phyloP scores from a whole-genome alignment of 1,140 invertebrate genomes.

The Neodiprion fabricii region DNA sequence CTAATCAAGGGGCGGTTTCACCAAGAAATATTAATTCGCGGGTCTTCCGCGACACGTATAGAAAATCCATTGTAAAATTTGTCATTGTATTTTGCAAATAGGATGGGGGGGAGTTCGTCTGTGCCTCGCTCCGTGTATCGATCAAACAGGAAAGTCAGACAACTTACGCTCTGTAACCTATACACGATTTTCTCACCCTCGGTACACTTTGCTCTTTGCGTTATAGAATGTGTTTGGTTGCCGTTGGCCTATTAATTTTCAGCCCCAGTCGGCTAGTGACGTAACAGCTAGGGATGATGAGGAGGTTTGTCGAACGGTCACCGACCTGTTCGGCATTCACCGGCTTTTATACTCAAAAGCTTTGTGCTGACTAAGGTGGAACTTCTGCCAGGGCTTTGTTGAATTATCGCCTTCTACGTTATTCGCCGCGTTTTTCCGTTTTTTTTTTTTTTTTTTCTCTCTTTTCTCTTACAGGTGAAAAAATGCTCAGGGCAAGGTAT shows the following conservation, averaged over 20 bases:
- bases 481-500: neutral
- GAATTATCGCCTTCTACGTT: neutral
- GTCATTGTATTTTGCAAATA: constrained; percentile 8
- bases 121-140: constrained; percentile 28
- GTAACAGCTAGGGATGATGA: neutral
- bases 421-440: too few relatives aligned
- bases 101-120: constrained; percentile 27
- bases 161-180: neutral
- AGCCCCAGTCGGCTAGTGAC: neutral
- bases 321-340: neutral
- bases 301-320: neutral
- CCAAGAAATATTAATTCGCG: too few relatives aligned
- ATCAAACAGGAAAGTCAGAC: constrained; percentile 31
- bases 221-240: constrained; percentile 14
- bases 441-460: too few relatives aligned
- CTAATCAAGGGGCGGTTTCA: too few relatives aligned
- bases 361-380: neutral
- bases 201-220: neutral
- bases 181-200: constrained; percentile 8
- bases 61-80: neutral
- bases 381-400: neutral
- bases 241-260: constrained; percentile 30
- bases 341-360: neutral
- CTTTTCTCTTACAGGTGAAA: neutral
- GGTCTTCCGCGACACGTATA: too few relatives aligned